Evolutionary conservation across 1,140 invertebrate genomes (phyloP).

Genomic region (Drosophila bocki): DNA sequence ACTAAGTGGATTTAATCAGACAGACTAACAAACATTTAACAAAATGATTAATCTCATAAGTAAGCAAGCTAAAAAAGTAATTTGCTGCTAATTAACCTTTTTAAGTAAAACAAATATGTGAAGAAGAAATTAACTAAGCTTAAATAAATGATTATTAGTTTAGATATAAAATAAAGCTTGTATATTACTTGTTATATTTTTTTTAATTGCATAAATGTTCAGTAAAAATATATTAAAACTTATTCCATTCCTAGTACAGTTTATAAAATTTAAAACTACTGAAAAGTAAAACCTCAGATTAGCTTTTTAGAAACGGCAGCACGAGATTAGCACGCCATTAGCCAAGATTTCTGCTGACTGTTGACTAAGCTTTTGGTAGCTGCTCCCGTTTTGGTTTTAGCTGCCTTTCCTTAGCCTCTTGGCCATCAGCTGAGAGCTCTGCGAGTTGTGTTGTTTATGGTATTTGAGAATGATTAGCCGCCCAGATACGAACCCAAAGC

Average conservation of each 20-base stretch:
- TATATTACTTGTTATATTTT: no score
- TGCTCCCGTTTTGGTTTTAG: slow-evolving; percentile 29
- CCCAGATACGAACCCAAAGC: slow-evolving; percentile 61
- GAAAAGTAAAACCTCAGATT: neutral
- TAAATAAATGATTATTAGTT: no score
- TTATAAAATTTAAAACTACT: no score
- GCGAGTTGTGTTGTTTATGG: slow-evolving; percentile 72
- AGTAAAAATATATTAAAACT: no score
- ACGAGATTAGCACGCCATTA: slow-evolving; percentile 64
- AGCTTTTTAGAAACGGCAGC: slow-evolving; percentile 45
- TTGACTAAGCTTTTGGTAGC: slow-evolving; percentile 76
- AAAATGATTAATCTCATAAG: slow-evolving; percentile 8
- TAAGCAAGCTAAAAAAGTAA: neutral
- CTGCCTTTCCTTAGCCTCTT: slow-evolving; percentile 13
- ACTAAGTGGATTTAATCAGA: neutral
- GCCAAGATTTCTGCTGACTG: slow-evolving; percentile 52
- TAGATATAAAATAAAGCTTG: no score
- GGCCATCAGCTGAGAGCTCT: slow-evolving; percentile 43
- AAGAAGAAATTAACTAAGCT: neutral
- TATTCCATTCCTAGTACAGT: no score
- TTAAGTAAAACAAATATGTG: neutral
- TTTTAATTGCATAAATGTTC: no score
- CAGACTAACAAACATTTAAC: neutral
- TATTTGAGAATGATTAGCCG: slow-evolving; percentile 78
- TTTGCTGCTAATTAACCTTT: neutral